Evolutionary conservation across 2,113 vertebrate species (phyloP).

Genomic region (Prochilodus magdalenae): DNA sequence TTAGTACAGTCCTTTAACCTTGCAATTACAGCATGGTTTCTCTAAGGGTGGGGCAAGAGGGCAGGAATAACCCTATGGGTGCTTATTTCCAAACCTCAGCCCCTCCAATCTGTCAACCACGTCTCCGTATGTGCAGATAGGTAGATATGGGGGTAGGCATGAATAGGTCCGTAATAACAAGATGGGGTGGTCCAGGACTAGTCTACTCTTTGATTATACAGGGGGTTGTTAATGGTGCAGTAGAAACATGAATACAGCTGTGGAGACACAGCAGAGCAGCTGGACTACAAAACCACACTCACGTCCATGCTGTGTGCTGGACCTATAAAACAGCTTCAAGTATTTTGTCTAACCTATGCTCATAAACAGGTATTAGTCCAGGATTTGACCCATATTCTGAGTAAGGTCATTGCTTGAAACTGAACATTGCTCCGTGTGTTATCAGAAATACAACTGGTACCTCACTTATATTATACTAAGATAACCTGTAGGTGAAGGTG

Average conservation of each 20-base stretch:
- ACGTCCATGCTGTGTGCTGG: neutral
- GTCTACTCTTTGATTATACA: neutral
- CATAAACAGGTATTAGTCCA: neutral
- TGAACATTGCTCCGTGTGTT: neutral
- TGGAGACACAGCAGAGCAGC: neutral
- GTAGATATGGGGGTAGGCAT: conserved; percentile 8
- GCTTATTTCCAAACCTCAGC: conserved; percentile 73
- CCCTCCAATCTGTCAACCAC: conserved; percentile 58
- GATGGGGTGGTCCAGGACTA: neutral
- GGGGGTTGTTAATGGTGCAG: neutral
- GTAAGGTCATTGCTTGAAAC: neutral
- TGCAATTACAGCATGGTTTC: conserved; percentile 72
- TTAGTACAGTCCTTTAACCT: conserved; percentile 53
- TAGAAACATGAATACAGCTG: neutral
- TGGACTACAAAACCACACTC: neutral
- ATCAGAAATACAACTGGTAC: too few relatives aligned
- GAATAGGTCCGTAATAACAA: conserved; percentile 24
- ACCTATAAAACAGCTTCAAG: neutral
- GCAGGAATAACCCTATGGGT: conserved; percentile 66
- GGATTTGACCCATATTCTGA: neutral
- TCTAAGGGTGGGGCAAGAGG: conserved; percentile 69
- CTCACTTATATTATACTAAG: too few relatives aligned
- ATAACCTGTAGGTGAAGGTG: too few relatives aligned
- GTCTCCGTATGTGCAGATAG: neutral
- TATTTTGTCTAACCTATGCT: neutral